phyloP scores from a whole-genome alignment of 2,797 vertebrate species.

The Eospalax fontanierii region DNA sequence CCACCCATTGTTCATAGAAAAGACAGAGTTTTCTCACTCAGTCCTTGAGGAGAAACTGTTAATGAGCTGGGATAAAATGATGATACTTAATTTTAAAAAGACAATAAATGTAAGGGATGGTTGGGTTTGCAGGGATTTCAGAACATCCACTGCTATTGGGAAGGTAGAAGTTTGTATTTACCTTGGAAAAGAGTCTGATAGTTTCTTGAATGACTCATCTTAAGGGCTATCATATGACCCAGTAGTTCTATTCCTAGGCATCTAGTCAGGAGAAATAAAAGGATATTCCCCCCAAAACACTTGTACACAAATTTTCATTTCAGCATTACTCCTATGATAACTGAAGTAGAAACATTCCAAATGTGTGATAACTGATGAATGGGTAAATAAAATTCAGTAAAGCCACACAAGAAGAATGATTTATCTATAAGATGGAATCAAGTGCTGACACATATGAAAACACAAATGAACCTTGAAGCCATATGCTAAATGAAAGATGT shows the following conservation, averaged over 20 bases:
- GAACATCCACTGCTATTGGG: neutral
- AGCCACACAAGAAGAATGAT: slow-evolving; percentile 1
- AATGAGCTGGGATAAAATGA: neutral
- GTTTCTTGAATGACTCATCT: neutral
- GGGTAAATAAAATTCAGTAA: neutral
- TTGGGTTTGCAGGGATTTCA: neutral
- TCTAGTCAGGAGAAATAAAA: slow-evolving; percentile 25
- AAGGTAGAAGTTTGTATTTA: neutral
- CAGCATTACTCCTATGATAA: neutral
- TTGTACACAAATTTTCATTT: neutral
- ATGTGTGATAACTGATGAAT: neutral
- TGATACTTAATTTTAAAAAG: neutral
- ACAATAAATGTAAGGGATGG: slow-evolving; percentile 17
- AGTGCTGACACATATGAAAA: neutral
- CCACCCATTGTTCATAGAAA: neutral
- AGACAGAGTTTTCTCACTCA: slow-evolving; percentile 36
- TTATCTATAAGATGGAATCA: neutral
- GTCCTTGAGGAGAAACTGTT: neutral
- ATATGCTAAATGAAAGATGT: slow-evolving; percentile 17
- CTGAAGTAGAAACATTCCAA: slow-evolving; percentile 10
- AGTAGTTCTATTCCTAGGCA: slow-evolving; percentile 28
- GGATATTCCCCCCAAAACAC: neutral
- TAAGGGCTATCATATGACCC: neutral
- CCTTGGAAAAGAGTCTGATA: slow-evolving; percentile 23
- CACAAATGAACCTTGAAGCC: slow-evolving; percentile 33